These are phyloP conservation scores for Aplocera efformata DNA, from an alignment of 2,888 invertebrate species.

Conservation along the genomic window DNA sequence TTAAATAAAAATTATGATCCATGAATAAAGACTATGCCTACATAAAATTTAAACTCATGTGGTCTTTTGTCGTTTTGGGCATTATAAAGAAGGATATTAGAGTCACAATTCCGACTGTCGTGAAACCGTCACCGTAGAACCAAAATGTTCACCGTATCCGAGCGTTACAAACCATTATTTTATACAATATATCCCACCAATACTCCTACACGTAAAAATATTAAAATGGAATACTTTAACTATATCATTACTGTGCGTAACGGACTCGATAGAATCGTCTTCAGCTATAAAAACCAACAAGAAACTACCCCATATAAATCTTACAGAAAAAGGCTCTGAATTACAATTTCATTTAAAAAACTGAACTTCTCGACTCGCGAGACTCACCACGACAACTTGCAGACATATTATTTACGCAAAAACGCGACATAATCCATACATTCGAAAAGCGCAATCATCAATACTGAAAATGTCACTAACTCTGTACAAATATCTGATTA, in stretches of 20 bases:
- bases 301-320: slow-evolving; percentile 23
- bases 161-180: slow-evolving; percentile 47
- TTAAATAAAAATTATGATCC: too few relatives aligned
- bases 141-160: slow-evolving; percentile 31
- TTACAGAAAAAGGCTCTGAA: slow-evolving; percentile 19
- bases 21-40: neutral
- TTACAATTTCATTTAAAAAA: slow-evolving; percentile 18
- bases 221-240: slow-evolving; percentile 57
- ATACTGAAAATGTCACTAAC: slow-evolving; percentile 33
- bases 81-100: neutral
- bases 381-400: slow-evolving; percentile 14
- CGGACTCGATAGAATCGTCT: slow-evolving; percentile 54
- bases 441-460: slow-evolving; percentile 32
- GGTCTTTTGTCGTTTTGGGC: neutral
- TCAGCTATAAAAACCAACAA: slow-evolving; percentile 57
- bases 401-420: slow-evolving; percentile 22
- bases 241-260: slow-evolving; percentile 63
- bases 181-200: slow-evolving; percentile 45
- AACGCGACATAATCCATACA: slow-evolving; percentile 29
- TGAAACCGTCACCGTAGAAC: slow-evolving; percentile 4
- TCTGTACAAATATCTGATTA: slow-evolving; percentile 36
- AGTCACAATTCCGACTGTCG: neutral
- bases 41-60: too few relatives aligned
- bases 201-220: slow-evolving; percentile 66
- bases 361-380: slow-evolving; percentile 11